Conservation (phyloP, 1,140 invertebrate genomes). For the Oryctes rhinoceros region DNA sequence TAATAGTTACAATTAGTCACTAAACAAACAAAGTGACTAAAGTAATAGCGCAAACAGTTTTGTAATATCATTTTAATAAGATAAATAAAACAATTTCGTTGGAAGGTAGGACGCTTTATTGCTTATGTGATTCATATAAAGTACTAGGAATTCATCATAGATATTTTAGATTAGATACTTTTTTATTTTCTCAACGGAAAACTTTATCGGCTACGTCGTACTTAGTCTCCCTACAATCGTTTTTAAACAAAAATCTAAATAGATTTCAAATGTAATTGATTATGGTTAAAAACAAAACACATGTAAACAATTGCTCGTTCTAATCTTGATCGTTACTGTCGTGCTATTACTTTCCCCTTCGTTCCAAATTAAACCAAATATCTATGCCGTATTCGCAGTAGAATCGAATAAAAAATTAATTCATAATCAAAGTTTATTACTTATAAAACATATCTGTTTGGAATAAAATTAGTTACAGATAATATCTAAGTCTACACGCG, state of each 20-base stretch:
- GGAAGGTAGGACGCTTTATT: neutral
- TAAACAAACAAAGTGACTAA: too few species aligned
- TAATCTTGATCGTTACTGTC: too few species aligned
- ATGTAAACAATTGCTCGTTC: neutral
- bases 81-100: neutral
- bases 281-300: too few species aligned
- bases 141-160: neutral
- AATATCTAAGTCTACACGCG: slow-evolving; percentile 25
- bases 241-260: too few species aligned
- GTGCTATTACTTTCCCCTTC: neutral
- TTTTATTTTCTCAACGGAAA: neutral
- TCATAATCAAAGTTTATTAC: slow-evolving; percentile 29
- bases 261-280: neutral
- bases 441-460: slow-evolving; percentile 26
- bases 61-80: neutral
- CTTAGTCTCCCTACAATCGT: too few species aligned
- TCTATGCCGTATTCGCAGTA: neutral
- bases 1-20: too few species aligned
- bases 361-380: neutral
- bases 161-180: neutral
- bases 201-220: too few species aligned
- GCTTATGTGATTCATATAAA: slow-evolving; percentile 19
- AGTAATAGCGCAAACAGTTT: too few species aligned
- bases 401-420: slow-evolving; percentile 8
- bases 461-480: slow-evolving; percentile 33